phyloP scores from a whole-genome alignment of 2,113 vertebrate species.

The Urocynchramus pylzowi region DNA sequence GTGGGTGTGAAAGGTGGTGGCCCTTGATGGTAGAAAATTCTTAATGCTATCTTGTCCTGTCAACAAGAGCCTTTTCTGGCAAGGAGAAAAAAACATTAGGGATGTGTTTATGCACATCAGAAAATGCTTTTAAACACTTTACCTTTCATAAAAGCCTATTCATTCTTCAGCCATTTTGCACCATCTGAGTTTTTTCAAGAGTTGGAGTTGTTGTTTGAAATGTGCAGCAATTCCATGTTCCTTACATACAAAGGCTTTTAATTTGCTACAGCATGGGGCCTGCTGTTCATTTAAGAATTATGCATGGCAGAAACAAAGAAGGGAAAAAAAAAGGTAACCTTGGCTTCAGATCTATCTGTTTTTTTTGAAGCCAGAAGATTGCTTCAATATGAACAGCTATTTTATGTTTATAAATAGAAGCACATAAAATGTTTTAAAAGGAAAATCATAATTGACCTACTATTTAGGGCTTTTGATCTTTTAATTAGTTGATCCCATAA shows the following conservation, averaged over 20 bases:
- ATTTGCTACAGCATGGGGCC: not conserved
- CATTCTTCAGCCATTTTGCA: not conserved
- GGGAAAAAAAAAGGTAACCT: not conserved
- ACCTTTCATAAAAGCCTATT: not conserved
- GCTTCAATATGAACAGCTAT: not conserved
- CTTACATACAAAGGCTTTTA: not conserved
- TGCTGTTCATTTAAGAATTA: not conserved
- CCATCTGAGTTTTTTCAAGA: not conserved
- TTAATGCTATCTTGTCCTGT: not conserved
- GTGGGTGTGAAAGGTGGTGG: not conserved
- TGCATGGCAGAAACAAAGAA: not conserved
- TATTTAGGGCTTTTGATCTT: conserved; percentile 29
- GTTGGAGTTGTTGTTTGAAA: not conserved
- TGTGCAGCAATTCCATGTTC: not conserved
- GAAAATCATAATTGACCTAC: not conserved
- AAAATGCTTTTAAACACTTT: not conserved
- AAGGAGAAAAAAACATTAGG: not conserved
- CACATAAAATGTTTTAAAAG: not conserved
- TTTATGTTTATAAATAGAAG: conserved; percentile 32
- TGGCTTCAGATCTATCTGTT: not conserved
- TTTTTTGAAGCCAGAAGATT: not conserved
- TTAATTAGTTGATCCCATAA: conserved; percentile 5
- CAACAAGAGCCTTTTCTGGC: not conserved
- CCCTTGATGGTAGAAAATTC: not conserved
- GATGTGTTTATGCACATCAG: not conserved